phyloP scores from a whole-genome alignment of 53 echinoderm and acorn worm species.

The Crossaster papposus region DNA sequence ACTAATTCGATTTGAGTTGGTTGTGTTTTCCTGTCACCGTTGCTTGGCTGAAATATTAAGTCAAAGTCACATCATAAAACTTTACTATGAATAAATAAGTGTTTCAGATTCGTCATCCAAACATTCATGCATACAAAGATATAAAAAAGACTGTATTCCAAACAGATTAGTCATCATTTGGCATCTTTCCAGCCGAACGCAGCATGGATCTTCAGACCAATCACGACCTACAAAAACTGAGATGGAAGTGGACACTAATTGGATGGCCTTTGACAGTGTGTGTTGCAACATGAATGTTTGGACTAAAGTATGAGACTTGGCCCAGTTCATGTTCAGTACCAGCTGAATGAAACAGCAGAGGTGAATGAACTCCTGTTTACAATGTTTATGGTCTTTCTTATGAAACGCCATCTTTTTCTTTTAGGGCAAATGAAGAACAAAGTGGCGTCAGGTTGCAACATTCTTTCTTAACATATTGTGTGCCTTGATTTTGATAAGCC shows the following conservation, averaged over 20 bases:
- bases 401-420: no score
- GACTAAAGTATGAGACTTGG: background rate
- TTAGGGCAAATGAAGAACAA: no score
- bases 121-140: background rate
- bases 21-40: constrained; percentile 26
- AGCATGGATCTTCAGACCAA: background rate
- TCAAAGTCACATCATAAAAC: background rate
- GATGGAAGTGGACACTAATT: background rate
- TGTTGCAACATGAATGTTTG: background rate
- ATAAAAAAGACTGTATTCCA: background rate
- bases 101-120: no score
- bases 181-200: background rate
- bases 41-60: constrained; percentile 46
- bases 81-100: background rate
- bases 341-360: background rate
- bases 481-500: no score
- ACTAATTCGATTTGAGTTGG: constrained; percentile 39
- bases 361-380: background rate
- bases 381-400: background rate
- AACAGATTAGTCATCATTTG: background rate
- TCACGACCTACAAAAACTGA: background rate
- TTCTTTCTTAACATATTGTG: no score
- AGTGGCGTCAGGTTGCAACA: no score
- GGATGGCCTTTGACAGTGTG: background rate
- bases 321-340: background rate